Percentiles rank a stretch among this genome's conserved stretches.
These are phyloP conservation scores for Bombus affinis DNA, from an alignment of 1,140 invertebrate species.

Conservation along the genomic window DNA sequence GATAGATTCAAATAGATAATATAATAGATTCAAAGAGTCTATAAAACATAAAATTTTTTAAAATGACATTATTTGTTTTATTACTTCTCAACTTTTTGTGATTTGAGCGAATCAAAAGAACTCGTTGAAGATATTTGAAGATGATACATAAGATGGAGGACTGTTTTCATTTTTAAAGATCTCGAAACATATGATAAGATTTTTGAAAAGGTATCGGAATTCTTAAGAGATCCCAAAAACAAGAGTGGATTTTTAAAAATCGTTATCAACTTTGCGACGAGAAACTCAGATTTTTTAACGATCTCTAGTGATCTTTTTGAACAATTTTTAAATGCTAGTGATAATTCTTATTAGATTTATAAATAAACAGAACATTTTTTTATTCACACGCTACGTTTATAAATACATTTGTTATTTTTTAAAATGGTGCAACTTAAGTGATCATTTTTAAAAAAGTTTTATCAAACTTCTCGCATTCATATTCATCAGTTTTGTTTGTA, in stretches of 20 bases:
- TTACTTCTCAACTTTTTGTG: neutral
- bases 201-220: neutral
- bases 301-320: conserved; percentile 22
- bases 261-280: neutral
- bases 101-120: neutral
- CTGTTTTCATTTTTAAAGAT: conserved; percentile 7
- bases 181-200: neutral
- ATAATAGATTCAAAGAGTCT: too few relatives aligned
- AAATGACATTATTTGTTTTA: too few relatives aligned
- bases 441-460: neutral
- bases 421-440: neutral
- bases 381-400: neutral
- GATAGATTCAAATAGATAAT: too few relatives aligned
- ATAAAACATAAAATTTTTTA: too few relatives aligned
- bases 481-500: neutral
- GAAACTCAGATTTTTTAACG: neutral
- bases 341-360: neutral
- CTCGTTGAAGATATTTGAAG: neutral
- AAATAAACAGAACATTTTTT: neutral
- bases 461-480: neutral
- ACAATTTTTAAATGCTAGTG: neutral
- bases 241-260: neutral
- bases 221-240: neutral
- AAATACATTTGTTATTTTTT: conserved; percentile 5
- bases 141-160: neutral